A percentile compares a stretch with the other conserved stretches of the same genome.
Evolutionary conservation across 2,113 vertebrate genomes (phyloP).

Genomic region (Chunga burmeisteri): DNA sequence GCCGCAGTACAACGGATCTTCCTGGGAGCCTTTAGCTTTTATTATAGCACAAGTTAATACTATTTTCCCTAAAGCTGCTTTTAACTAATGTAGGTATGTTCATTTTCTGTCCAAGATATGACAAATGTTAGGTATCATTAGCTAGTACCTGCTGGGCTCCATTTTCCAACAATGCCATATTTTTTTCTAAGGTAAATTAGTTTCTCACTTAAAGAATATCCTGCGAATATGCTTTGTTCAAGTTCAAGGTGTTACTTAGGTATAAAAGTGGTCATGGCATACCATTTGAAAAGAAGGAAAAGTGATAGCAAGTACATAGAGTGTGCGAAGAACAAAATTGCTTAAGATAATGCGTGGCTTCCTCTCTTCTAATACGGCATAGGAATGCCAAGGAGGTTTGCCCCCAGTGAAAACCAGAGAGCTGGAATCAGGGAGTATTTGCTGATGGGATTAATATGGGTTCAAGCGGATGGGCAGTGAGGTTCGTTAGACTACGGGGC

Average conservation of each 20-base stretch:
- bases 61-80: not conserved
- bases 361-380: not conserved
- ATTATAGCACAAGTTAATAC: not conserved
- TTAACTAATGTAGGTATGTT: not conserved
- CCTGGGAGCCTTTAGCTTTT: not conserved
- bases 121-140: not conserved
- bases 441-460: not conserved
- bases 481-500: not conserved
- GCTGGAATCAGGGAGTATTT: not conserved
- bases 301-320: not conserved
- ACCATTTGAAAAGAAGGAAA: not conserved
- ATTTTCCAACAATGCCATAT: not conserved
- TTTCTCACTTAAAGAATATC: not conserved
- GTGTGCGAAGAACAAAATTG: not conserved
- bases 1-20: rapidly evolving
- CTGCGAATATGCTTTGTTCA: not conserved
- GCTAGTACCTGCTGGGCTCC: not conserved
- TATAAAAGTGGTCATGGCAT: not conserved
- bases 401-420: not conserved
- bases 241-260: not conserved
- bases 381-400: not conserved
- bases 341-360: rapidly evolving
- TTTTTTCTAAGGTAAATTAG: not conserved
- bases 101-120: not conserved
- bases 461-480: not conserved